Base-by-base conservation (phyloP, 2,888 invertebrate genomes). In the Caenorhabditis doughertyi region DNA sequence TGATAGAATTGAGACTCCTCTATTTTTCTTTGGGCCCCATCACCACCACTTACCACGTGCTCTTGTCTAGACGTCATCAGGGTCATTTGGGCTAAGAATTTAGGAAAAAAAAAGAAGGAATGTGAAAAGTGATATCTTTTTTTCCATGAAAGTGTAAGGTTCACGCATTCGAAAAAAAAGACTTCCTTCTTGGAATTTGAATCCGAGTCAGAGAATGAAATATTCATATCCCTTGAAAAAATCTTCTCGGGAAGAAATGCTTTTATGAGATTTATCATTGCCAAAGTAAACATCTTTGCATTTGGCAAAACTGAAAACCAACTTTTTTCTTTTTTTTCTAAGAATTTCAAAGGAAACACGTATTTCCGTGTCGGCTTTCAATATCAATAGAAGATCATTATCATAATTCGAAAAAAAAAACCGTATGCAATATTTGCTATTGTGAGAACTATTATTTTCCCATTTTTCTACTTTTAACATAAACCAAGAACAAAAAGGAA, bases 11-110 rank as follows among this genome's bases (percentile, higher is more conserved):
- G 23, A 58, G n/a, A 7, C 23, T 55, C 11, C 18, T 21, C 35
- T 23, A 27, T 23, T 25, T 51, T 62, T 39, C 5, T 44, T 42
- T 23, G 9, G 23, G 5, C 16, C n/a, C 35, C n/a, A n/a, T n/a
- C n/a, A n/a, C n/a, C n/a, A n/a, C n/a, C n/a, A n/a, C n/a, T n/a
- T n/a, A n/a, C n/a, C 65, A 39, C 65, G 32, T 65, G 51, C 32
- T 39, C 9, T 21, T 32, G 51, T 51, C 65, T 65, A 51, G 65
- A 65, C 65, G 51, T 65, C 65, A 65, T 35, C 51, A 16, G 49
- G 64, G 47, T 11, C 47, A 58, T 2, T 58, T 9, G 11, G 58
- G 4, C 58, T 8, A 32, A 62, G 13, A 16, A 9, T 39, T 23
- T 60, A 4, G 42, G 60, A 60, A n/a, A n/a, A n/a, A n/a, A n/a